Percentiles rank a stretch among this genome's conserved stretches.
phyloP scores from a whole-genome alignment of 2,888 invertebrate species.

The Tipula confusa region DNA sequence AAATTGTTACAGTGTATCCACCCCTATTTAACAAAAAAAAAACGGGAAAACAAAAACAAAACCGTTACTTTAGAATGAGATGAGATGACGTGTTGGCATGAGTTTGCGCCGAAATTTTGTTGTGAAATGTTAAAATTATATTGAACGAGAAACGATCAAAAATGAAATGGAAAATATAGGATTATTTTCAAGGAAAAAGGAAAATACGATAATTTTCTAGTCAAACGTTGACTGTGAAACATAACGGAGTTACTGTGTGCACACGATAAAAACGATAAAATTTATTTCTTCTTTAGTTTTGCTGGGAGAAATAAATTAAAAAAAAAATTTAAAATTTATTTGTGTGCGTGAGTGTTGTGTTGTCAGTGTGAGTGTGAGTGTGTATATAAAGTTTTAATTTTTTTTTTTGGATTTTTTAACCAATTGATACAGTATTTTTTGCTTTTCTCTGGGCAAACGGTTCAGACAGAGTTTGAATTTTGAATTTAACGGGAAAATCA shows the following conservation, averaged over 20 bases:
- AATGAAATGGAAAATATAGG: conserved; percentile 26
- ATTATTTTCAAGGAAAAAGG: conserved; percentile 20
- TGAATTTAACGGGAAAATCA: conserved; percentile 26
- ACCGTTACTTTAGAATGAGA: neutral
- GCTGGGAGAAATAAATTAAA: conserved; percentile 5
- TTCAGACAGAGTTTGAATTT: conserved; percentile 28
- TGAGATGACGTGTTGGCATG: neutral
- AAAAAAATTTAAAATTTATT: too few relatives aligned
- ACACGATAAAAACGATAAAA: neutral
- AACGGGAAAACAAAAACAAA: neutral
- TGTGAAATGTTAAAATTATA: neutral
- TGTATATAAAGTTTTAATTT: neutral
- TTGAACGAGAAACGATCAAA: neutral
- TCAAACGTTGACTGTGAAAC: conserved; percentile 30
- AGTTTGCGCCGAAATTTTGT: neutral
- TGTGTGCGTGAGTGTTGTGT: neutral
- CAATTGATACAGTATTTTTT: conserved; percentile 8
- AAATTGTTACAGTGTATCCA: neutral
- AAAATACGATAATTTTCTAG: conserved; percentile 26
- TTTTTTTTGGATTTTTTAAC: neutral
- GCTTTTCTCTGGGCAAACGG: neutral
- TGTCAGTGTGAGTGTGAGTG: neutral
- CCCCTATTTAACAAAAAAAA: neutral
- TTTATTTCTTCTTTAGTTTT: neutral
- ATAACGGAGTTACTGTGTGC: neutral